Evolutionary conservation across 2,888 invertebrate species (phyloP), one percentile per base, ranked within the genome.

Genomic region (Octodonta nipae): DNA sequence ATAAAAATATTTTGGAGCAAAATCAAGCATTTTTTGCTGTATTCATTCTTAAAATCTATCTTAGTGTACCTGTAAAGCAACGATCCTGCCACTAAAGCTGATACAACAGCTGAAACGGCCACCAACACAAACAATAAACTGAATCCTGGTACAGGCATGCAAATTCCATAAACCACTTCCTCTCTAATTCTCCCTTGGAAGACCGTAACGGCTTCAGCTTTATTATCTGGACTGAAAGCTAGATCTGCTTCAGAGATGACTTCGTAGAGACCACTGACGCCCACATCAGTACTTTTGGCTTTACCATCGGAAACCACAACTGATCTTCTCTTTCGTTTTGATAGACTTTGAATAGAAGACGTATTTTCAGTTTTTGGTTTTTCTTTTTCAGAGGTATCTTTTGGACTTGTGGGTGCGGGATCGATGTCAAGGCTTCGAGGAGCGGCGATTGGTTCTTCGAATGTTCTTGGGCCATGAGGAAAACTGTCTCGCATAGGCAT

Each of bases 131-230:
- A 89, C 10, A 89, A 69, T 3, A 86, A 78, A 46, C 87, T 87
- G 58, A 89, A 89, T 14, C 86, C 84, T 0, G 86, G 79, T 13
- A 87, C 82, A 0, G 88, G 88, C 70, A 89, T 76, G 51, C 88
- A 89, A 31, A 89, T 85, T 15, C 88, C 88, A 57, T 89, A 89
- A 5, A 89, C 85, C 1, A 85, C 84, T 63, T 88, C 88, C 57
- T 88, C 87, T 28, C 80, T 71, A 52, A 86, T 87, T 53, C 83
- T 71, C 31, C 87, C 86, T 60, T 86, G 85, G 60, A 86, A 86
- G 0, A 87, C 84, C 3, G 86, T 85, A 1, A 86, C 85, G 1
- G 85, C 77, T 58, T 86, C 86, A 28, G 75, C 73, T 46, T 75
- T 71, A 30, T 73, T 68, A 48, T 86, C 82, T 1, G 88, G 86